These are phyloP conservation scores for Pristis pectinata DNA, from an alignment of 2,797 vertebrate genomes.

Conservation along the genomic window DNA sequence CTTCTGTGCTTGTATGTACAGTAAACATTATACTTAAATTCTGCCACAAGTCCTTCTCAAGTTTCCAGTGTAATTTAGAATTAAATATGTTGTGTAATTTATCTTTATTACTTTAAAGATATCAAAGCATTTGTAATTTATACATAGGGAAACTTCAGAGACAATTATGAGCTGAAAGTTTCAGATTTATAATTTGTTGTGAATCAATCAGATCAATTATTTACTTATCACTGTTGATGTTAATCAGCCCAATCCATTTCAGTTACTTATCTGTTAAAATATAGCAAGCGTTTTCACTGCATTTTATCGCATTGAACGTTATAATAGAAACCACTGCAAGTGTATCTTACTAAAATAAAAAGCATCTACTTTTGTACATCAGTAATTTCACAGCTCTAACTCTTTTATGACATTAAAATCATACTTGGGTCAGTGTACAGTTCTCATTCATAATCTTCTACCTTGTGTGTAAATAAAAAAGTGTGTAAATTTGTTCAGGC, in stretches of 20 bases:
- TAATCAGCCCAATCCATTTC: background rate
- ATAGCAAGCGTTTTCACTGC: background rate
- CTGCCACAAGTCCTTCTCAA: background rate
- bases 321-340: background rate
- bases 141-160: background rate
- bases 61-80: background rate
- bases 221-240: background rate
- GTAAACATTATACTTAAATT: slow-evolving; percentile 5
- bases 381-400: background rate
- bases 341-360: background rate
- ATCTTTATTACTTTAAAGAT: background rate
- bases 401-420: background rate
- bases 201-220: background rate
- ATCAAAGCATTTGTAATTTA: background rate
- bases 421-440: background rate
- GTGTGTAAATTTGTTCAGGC: background rate
- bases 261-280: background rate
- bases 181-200: background rate
- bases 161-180: background rate
- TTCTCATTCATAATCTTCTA: background rate
- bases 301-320: background rate
- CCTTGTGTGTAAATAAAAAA: too few relatives aligned
- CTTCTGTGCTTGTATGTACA: background rate
- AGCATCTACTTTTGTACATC: background rate
- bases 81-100: background rate